These are phyloP conservation scores for Pangasius larnaudii DNA, from an alignment of 2,797 vertebrate species.

Conservation along the genomic window DNA sequence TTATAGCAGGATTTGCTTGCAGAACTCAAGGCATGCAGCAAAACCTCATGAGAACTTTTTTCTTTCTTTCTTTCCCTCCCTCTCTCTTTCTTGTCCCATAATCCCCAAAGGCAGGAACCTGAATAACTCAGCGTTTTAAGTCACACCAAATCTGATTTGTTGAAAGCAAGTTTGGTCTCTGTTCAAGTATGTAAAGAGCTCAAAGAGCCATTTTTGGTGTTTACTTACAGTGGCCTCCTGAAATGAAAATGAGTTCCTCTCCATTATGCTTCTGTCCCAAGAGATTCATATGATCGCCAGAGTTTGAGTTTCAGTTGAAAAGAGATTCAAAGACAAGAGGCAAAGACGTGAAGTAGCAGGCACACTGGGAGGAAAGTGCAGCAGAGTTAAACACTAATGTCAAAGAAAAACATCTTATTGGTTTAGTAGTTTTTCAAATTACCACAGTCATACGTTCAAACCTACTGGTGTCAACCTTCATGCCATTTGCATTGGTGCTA, in stretches of 20 bases:
- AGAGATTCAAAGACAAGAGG: conserved; percentile 32
- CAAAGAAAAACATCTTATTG: background rate
- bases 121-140: conserved; percentile 54
- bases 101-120: conserved; percentile 60
- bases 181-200: conserved; percentile 50
- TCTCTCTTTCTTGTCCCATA: conserved; percentile 33
- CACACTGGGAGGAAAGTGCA: background rate
- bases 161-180: conserved; percentile 57
- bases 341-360: background rate
- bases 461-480: background rate
- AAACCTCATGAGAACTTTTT: conserved; percentile 28
- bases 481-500: background rate
- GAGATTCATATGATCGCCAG: conserved; percentile 14
- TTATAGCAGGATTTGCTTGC: conserved; percentile 25
- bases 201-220: conserved; percentile 27
- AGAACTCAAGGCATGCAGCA: conserved; percentile 15
- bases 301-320: conserved; percentile 35
- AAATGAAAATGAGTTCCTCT: conserved; percentile 14
- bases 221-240: conserved; percentile 43
- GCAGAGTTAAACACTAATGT: conserved; percentile 10
- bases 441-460: background rate
- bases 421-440: background rate
- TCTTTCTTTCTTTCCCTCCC: conserved; percentile 27
- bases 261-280: conserved; percentile 6
- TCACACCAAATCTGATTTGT: conserved; percentile 60